These are phyloP conservation scores for Urocyon cinereoargenteus DNA, from an alignment of 2,797 vertebrate genomes.

Conservation along the genomic window DNA sequence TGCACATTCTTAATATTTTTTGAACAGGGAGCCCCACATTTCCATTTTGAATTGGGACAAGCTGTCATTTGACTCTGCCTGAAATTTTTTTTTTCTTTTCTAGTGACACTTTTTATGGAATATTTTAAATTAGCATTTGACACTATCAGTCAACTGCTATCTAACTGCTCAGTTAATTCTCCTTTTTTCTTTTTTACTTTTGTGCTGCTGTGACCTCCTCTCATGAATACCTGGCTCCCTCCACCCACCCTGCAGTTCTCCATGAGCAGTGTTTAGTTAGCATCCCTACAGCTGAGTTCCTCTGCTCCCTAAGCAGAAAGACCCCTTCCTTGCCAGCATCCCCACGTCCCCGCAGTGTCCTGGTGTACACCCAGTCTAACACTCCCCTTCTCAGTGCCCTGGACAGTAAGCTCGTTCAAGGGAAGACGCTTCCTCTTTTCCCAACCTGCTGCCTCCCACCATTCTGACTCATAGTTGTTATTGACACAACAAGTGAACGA, in stretches of 20 bases:
- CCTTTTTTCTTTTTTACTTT: background rate
- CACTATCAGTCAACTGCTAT: background rate
- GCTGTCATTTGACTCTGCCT: background rate
- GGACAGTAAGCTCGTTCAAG: background rate
- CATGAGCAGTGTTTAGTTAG: no score
- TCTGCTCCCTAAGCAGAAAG: background rate
- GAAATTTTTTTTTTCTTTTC: background rate
- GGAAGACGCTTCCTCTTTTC: background rate
- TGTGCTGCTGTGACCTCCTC: rapidly evolving
- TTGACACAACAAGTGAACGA: background rate
- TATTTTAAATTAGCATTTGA: background rate
- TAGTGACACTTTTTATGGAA: background rate
- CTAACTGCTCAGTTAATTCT: background rate
- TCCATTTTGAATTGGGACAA: background rate
- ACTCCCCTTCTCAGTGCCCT: rapidly evolving
- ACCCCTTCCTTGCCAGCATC: rapidly evolving
- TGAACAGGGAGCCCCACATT: background rate
- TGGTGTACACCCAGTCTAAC: no score
- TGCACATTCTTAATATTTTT: background rate
- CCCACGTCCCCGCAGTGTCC: rapidly evolving
- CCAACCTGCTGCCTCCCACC: background rate
- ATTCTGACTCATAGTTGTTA: background rate
- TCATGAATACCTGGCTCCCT: background rate
- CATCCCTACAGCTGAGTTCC: rapidly evolving
- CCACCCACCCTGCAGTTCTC: rapidly evolving